phyloP scores from a whole-genome alignment of 1,140 invertebrate species.

The Coenobita brevimanus region DNA sequence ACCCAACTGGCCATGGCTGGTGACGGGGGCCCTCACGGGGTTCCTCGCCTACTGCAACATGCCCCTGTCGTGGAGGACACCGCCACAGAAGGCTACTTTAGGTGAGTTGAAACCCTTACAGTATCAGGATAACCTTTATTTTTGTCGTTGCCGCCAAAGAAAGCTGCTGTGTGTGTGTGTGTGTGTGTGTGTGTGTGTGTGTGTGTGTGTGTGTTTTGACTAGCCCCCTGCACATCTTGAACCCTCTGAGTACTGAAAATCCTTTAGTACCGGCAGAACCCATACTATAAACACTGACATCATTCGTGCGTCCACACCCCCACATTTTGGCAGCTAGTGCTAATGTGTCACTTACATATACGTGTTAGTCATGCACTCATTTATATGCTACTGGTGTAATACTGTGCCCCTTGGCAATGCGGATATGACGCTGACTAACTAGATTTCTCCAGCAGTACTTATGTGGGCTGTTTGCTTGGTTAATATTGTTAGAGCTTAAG shows the following conservation, averaged over 20 bases:
- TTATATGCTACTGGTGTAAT: too few species aligned
- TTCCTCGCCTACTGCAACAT: constrained; percentile 51
- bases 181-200: constrained; percentile 20
- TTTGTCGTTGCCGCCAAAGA: not conserved
- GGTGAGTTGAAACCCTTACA: constrained; percentile 6
- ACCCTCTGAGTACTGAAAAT: not conserved
- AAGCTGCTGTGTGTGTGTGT: not conserved
- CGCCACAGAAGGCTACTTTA: constrained; percentile 24
- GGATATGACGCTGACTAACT: too few species aligned
- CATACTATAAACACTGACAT: not conserved
- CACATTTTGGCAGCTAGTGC: too few species aligned
- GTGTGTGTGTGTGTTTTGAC: too few species aligned
- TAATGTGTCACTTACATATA: too few species aligned
- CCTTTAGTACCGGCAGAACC: not conserved
- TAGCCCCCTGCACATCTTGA: not conserved
- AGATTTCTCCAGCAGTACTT: too few species aligned
- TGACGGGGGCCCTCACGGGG: constrained; percentile 48
- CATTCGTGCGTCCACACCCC: too few species aligned
- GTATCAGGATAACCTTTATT: too few species aligned
- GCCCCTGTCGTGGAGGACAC: not conserved
- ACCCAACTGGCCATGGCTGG: constrained; percentile 48
- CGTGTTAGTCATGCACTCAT: too few species aligned
- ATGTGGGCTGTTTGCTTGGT: too few species aligned
- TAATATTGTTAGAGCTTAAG: too few species aligned
- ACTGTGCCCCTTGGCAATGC: too few species aligned